Conservation (phyloP, 2,797 vertebrate genomes). For the Gymnothorax reevesii region DNA sequence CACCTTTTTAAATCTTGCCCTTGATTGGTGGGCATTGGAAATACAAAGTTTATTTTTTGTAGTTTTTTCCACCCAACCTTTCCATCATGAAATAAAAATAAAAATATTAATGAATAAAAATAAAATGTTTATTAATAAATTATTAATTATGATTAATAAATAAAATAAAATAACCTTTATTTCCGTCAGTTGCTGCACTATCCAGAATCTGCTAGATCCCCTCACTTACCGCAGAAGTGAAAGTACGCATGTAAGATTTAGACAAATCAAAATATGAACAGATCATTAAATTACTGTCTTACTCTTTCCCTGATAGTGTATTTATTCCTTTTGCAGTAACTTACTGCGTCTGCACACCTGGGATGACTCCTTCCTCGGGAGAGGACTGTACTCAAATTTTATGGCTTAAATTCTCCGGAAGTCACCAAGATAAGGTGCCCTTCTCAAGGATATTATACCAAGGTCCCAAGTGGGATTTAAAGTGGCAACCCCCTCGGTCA, state of each 20-base stretch:
- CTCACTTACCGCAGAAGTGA: neutral
- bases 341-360: neutral
- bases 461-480: neutral
- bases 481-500: neutral
- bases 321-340: neutral
- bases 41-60: too few species aligned
- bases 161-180: neutral
- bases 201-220: neutral
- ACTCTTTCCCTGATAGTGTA: neutral
- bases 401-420: slow-evolving; percentile 38
- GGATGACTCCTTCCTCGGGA: neutral
- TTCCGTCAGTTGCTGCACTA: neutral
- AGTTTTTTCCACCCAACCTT: too few species aligned
- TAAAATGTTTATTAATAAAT: too few species aligned
- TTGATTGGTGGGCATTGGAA: too few species aligned
- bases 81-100: too few species aligned
- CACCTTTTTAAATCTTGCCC: too few species aligned
- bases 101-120: too few species aligned
- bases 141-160: too few species aligned
- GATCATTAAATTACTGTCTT: neutral
- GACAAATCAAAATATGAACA: neutral
- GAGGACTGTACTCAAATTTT: neutral
- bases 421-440: slow-evolving; percentile 59
- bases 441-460: slow-evolving; percentile 44
- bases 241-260: neutral